Evolutionary conservation across 2,797 vertebrate species (phyloP), one percentile per base, ranked within the genome.

Genomic region (Sebastes iracundus): DNA sequence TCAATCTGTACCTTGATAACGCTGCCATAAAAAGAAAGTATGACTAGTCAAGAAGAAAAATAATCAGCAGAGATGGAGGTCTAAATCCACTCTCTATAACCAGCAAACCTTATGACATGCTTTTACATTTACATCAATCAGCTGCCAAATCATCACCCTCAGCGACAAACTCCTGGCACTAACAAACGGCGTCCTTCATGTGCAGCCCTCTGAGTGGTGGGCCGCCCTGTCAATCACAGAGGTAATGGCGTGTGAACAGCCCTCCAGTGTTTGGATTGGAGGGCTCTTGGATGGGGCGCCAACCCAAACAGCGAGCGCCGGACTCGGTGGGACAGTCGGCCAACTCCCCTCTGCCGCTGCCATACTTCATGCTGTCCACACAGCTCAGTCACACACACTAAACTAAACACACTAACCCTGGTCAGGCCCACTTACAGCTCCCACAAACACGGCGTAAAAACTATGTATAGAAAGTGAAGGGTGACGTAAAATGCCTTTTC

Each of bases 231-330:
- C 96, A 96, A 91, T 96, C 96, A 95, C 65, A 69, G 49, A 86
- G 92, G 93, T 95, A 97, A 96, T 95, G 92, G 91, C 76, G 93
- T 96, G 95, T 95, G 90, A 96, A 97, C 94, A 89, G 90, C 87
- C 84, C 89, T 91, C 80, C 77, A 87, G 93, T 96, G 95, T 96
- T 96, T 95, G 84, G 91, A 96, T 86, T 81, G 82, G 86, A 93
- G 73, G 84, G 84, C 87, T 82, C 78, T 91, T 81, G 91, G 88
- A 92, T 86, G 85, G 84, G 69, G 59, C 84, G 96, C 96, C 96
- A 97, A 96, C 83, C 82, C 93, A 97, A 97, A 96, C 94, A 96
- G 87, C 92, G 80, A 53, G 79, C n/a, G 83, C 23, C 63, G 80
- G 85, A 93, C 92, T 91, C 85, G 75, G 80, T 20, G 93, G 88